Conservation (phyloP, 2,797 vertebrate species). For the Emys orbicularis region DNA sequence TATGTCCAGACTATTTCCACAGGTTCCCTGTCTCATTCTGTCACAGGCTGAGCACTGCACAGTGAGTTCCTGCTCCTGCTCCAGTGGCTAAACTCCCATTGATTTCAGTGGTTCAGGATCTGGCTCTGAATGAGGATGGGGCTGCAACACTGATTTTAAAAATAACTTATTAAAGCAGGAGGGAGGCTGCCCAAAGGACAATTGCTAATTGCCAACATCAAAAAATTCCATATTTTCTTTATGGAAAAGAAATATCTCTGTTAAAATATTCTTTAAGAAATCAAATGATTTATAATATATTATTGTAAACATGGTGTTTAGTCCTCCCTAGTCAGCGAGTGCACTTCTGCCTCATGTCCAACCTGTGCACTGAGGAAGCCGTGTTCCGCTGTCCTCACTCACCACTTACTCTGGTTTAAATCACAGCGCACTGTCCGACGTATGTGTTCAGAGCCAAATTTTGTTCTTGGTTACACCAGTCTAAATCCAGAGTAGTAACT, state of each 20-base stretch:
- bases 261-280: constrained; percentile 4
- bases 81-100: not conserved
- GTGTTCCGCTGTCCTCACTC: too few species aligned
- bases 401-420: too few species aligned
- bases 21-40: accelerated
- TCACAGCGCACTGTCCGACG: too few species aligned
- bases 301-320: not conserved
- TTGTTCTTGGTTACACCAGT: too few species aligned
- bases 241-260: not conserved
- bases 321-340: not conserved
- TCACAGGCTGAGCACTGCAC: not conserved
- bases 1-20: not conserved
- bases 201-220: not conserved
- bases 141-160: not conserved
- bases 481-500: not conserved
- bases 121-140: not conserved
- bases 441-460: too few species aligned
- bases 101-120: not conserved
- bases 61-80: not conserved
- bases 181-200: not conserved
- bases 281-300: not conserved
- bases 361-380: too few species aligned
- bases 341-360: not conserved
- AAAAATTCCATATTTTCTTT: not conserved
- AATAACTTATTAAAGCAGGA: not conserved